Evolutionary conservation across 2,888 invertebrate species (phyloP), one percentile per base, ranked within the genome.

Genomic region (Xylophagus ater): DNA sequence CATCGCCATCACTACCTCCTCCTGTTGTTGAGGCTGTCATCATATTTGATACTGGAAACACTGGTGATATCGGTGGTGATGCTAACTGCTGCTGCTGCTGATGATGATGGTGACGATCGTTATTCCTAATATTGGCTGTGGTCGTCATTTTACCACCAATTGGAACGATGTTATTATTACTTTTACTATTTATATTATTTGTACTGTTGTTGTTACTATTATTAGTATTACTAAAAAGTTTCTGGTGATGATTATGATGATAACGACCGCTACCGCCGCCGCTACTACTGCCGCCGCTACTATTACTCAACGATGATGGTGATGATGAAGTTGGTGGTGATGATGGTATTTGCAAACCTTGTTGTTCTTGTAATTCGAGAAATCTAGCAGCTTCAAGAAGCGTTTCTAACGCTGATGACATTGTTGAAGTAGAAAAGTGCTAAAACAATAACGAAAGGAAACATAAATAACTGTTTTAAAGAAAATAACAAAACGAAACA

Each of bases 351-450:
- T 19, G 46, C 19, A 18, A 36, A 13, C 13, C 48, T 40, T 41
- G 47, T 49, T 55, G 49, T 49, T 60, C 62, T 47, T 57, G 58
- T 54, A 56, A 53, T 53, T 60, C 63, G 52, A 63, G 37, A 48
- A 40, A 62, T 37, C 55, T 48, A 54, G 63, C 63, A 53, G 63
- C 63, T 51, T 55, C 47, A 34, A 62, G 47, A 46, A 63, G 57
- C 48, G 52, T 47, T 42, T 52, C 53, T 46, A 63, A 51, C 43
- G 52, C 53, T 47, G 46, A 48, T 50, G 54, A 53, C 62, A 61
- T 61, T 42, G 42, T 32, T n/a, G n/a, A n/a, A n/a, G n/a, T n/a
- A n/a, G n/a, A n/a, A n/a, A n/a, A n/a, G n/a, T n/a, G n/a, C n/a
- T n/a, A n/a, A n/a, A n/a, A n/a, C n/a, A n/a, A n/a, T n/a, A n/a